Percentiles rank a stretch among this genome's conserved stretches.
Evolutionary conservation across 2,797 vertebrate species (phyloP).

Genomic region (Catostomus latipinnis): DNA sequence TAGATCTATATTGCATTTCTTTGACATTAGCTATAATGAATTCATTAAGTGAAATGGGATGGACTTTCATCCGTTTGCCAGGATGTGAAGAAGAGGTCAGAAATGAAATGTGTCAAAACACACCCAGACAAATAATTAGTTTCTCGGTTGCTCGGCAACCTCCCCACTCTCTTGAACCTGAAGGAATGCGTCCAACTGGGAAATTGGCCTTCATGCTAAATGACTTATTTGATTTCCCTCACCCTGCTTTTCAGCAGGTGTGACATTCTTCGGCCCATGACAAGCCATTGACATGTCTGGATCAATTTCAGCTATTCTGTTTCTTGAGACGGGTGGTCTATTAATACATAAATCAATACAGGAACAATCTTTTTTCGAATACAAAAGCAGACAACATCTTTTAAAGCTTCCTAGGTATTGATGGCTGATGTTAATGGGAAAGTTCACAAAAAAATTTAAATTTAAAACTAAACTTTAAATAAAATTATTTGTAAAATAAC

Average conservation of each 20-base stretch:
- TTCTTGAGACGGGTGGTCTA: conserved; percentile 45
- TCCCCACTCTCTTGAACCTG: conserved; percentile 37
- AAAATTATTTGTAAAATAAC: too few species aligned
- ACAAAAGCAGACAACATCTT: conserved; percentile 38
- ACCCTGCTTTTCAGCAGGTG: conserved; percentile 21
- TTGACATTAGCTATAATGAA: conserved; percentile 49
- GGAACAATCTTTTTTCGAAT: conserved; percentile 42
- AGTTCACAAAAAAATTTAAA: too few species aligned
- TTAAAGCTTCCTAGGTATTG: neutral
- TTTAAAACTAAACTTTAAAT: too few species aligned
- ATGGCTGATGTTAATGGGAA: conserved; percentile 14
- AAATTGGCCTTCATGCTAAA: conserved; percentile 53
- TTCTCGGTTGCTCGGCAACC: conserved; percentile 49
- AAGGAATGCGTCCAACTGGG: conserved; percentile 28
- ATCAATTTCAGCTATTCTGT: conserved; percentile 49
- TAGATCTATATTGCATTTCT: conserved; percentile 23
- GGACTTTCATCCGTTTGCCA: conserved; percentile 43
- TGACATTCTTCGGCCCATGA: conserved; percentile 53
- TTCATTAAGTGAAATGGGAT: conserved; percentile 45
- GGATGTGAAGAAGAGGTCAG: conserved; percentile 40
- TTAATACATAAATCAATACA: conserved; percentile 52
- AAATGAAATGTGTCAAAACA: conserved; percentile 46
- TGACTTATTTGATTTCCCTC: conserved; percentile 54
- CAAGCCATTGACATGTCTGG: conserved; percentile 51
- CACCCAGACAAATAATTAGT: conserved; percentile 48